Percentiles rank a stretch among this genome's conserved stretches.
Evolutionary conservation across 2,113 vertebrate species (phyloP).

Genomic region (Nansenia antarctica): DNA sequence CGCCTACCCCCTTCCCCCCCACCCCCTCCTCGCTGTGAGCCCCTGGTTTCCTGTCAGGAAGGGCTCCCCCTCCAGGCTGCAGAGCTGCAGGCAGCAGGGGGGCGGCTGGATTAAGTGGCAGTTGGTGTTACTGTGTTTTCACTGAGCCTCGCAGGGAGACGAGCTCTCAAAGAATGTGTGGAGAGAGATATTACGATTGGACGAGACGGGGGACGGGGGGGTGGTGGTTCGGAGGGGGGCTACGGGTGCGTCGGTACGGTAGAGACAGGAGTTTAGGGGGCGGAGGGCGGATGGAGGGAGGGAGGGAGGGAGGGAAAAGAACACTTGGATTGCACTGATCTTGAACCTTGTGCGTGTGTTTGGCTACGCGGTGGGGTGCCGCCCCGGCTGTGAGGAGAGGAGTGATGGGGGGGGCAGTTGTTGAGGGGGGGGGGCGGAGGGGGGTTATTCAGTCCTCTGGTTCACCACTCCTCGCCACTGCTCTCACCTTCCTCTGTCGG

Average conservation of each 20-base stretch:
- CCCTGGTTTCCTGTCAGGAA: constrained; percentile 84
- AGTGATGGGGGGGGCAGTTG: neutral
- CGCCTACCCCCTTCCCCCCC: neutral
- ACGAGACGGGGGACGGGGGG: constrained; percentile 70
- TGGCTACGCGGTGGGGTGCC: constrained; percentile 72
- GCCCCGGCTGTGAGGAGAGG: constrained; percentile 35
- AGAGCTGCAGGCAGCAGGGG: constrained; percentile 80
- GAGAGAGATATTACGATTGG: constrained; percentile 80
- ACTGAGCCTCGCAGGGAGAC: constrained; percentile 81
- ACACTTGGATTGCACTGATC: constrained; percentile 63
- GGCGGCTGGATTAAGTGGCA: constrained; percentile 84
- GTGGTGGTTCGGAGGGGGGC: neutral
- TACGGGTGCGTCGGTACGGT: neutral
- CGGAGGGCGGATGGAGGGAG: neutral
- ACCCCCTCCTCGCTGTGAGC: constrained; percentile 47
- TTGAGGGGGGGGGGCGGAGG: neutral
- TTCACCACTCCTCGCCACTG: constrained; percentile 11
- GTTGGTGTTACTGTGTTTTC: constrained; percentile 88
- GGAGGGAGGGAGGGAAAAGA: constrained; percentile 51
- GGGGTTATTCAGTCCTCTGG: neutral
- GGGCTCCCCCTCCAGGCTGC: constrained; percentile 76
- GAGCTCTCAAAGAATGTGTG: constrained; percentile 78
- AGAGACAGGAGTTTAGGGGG: neutral
- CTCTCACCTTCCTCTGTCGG: neutral
- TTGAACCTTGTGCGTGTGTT: constrained; percentile 30